Conservation (phyloP, 2,888 invertebrate species). For the Anagyrus pseudococci region DNA sequence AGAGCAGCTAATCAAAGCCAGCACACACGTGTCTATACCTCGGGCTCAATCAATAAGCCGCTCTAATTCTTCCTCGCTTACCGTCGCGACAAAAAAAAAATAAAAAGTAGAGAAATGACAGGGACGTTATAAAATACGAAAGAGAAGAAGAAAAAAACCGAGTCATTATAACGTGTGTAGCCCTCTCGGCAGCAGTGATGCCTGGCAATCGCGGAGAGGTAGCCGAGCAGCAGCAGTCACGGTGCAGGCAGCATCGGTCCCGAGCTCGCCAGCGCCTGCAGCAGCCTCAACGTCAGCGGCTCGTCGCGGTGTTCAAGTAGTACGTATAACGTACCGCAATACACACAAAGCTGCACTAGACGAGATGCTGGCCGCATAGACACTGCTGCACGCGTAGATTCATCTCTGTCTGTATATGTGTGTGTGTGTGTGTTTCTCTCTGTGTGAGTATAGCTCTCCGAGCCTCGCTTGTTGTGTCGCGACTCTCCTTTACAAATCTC, state of each 20-base stretch:
- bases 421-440: too few species aligned
- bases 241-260: too few species aligned
- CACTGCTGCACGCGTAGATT: too few species aligned
- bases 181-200: not conserved
- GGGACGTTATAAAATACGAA: not conserved
- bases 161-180: not conserved
- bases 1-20: not conserved
- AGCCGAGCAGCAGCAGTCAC: too few species aligned
- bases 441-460: too few species aligned
- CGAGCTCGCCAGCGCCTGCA: not conserved
- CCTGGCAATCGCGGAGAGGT: not conserved
- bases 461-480: too few species aligned
- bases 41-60: not conserved
- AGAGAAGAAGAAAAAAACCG: not conserved
- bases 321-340: too few species aligned
- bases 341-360: too few species aligned
- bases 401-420: too few species aligned
- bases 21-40: not conserved
- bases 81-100: not conserved
- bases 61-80: not conserved
- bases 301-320: slow-evolving; percentile 48
- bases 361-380: too few species aligned
- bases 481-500: too few species aligned
- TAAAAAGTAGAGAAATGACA: not conserved
- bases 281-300: slow-evolving; percentile 11